Evolutionary conservation across 2,888 invertebrate genomes (phyloP), one percentile per base, ranked within the genome.

Genomic region (Nephrocerus scutellatus): DNA sequence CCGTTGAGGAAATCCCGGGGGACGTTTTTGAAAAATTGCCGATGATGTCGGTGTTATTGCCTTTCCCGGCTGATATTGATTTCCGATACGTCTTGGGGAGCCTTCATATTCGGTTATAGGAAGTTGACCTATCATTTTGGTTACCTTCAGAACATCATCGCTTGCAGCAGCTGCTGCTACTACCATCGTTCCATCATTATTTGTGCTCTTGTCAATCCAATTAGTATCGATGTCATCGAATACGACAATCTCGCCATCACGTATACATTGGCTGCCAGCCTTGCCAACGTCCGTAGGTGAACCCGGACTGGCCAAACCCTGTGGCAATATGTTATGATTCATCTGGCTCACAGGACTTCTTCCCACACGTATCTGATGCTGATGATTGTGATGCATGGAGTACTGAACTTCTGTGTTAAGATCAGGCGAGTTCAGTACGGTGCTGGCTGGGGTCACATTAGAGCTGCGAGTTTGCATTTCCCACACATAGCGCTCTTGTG

Each of bases 81-180:
- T 75, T 5, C 89, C 90, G 62, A 90, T 90, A 51, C 91, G 76
- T 51, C 89, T 72, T 12, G 91, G 91, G 26, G 90, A 91, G 12
- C 88, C 90, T 53, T 91, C 89, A 62, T 92, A 92, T 60, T 91
- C 88, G 14, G 91, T 89, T 53, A 92, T 91, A n/a, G 90, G 90
- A 29, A 68, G 44, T 39, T 66, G 66, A 3, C 67, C 67, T 53
- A 68, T 68, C 67, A 68, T 68, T 53, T 67, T 68, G 15, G 67
- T 68, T 1, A 68, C 65, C 49, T 68, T 68, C 2, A 66, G 49
- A 2, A 66, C 53, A 48, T 66, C 66, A 23, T 66, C 66, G 13
- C 54, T 57, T 15, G 25, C 33, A 43, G 9, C 36, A 21, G 10
- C 21, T 5, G 10, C 22, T 12, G 6, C n/a, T 9, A 7, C 7